Evolutionary conservation across 2,113 vertebrate species (phyloP).

Genomic region (Podilymbus podiceps): DNA sequence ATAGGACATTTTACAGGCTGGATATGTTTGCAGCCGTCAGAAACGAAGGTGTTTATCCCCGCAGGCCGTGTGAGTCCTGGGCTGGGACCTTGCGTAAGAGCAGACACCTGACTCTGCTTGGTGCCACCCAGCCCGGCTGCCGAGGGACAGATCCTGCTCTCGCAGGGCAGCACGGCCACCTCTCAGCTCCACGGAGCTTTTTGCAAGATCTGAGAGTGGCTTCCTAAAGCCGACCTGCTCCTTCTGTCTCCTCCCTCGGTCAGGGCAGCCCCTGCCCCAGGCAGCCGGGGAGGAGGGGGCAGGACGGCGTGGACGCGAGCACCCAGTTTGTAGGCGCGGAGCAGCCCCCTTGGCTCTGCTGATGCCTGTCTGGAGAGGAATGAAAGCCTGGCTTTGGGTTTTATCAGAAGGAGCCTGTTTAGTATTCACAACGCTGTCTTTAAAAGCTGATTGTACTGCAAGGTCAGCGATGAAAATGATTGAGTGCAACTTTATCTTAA

Average conservation of each 20-base stretch:
- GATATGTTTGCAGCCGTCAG: neutral
- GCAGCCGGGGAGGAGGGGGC: neutral
- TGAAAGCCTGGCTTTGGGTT: neutral
- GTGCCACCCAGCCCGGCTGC: neutral
- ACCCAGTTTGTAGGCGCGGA: too few species aligned
- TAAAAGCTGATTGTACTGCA: neutral
- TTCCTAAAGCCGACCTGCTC: neutral
- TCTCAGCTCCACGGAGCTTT: neutral
- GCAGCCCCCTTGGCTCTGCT: neutral
- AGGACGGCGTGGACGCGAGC: fast-evolving
- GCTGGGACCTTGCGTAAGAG: neutral
- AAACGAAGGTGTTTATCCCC: neutral
- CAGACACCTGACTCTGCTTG: neutral
- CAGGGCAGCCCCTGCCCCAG: neutral
- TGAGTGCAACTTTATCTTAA: neutral
- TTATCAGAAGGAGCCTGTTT: neutral
- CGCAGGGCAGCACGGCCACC: fast-evolving
- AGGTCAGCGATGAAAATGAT: neutral
- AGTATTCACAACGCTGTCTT: neutral
- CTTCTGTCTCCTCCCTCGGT: neutral
- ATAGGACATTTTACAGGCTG: neutral
- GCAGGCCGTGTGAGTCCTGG: neutral
- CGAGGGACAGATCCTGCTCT: neutral
- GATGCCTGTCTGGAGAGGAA: neutral
- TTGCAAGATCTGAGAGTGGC: neutral